Evolutionary conservation across 2,888 invertebrate genomes (phyloP).

Genomic region (Erebia aethiops): DNA sequence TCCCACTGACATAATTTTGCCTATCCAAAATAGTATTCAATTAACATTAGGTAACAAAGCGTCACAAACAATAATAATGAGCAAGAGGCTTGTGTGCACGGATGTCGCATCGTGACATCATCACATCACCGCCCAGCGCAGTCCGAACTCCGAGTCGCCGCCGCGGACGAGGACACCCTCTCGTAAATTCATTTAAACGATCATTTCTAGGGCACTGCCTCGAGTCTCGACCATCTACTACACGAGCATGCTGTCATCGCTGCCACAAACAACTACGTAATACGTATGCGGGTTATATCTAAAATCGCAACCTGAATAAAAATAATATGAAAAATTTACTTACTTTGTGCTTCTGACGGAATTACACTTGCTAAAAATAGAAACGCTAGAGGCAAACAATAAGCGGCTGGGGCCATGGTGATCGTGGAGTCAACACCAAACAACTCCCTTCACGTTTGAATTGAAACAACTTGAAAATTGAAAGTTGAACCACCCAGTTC

Average conservation of each 20-base stretch:
- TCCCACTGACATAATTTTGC: too few species aligned
- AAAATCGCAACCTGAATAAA: background rate
- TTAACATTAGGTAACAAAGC: too few species aligned
- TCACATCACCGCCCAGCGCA: background rate
- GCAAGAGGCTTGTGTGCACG: too few species aligned
- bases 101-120: too few species aligned
- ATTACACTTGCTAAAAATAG: constrained; percentile 66
- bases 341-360: constrained; percentile 64
- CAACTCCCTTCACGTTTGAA: background rate
- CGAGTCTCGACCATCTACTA: background rate
- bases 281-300: background rate
- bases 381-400: constrained; percentile 52
- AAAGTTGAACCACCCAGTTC: background rate
- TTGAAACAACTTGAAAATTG: background rate
- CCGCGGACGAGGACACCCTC: background rate
- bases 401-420: constrained; percentile 43
- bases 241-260: constrained; percentile 14
- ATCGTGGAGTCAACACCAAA: background rate
- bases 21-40: too few species aligned
- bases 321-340: constrained; percentile 47
- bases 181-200: background rate
- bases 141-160: too few species aligned
- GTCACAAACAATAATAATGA: too few species aligned
- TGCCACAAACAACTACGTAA: constrained; percentile 20
- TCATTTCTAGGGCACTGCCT: background rate